Conservation (phyloP, 2,888 invertebrate genomes). For the Diaphora mendica region DNA sequence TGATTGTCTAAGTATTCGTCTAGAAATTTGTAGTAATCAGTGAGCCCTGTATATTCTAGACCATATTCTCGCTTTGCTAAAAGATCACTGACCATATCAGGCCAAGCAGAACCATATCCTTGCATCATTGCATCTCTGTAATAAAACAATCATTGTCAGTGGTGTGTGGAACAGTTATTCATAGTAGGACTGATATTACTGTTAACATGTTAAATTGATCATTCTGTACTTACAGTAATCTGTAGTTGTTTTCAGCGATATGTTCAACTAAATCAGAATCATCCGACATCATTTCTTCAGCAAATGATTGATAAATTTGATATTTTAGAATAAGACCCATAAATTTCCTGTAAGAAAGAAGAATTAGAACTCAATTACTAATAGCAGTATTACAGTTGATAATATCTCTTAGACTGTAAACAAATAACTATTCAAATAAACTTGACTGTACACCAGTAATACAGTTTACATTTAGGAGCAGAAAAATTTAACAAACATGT, state of each 20-base stretch:
- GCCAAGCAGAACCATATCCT: slow-evolving; percentile 79
- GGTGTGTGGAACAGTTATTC: not conserved
- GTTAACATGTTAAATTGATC: not conserved
- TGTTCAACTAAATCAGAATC: slow-evolving; percentile 78
- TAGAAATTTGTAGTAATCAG: slow-evolving; percentile 85
- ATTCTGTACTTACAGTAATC: slow-evolving; percentile 72
- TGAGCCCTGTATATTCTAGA: slow-evolving; percentile 80
- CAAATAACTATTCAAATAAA: too few relatives aligned
- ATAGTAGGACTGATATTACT: not conserved
- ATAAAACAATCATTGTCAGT: slow-evolving; percentile 24
- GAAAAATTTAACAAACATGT: too few relatives aligned
- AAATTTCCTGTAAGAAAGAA: slow-evolving; percentile 80
- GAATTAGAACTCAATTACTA: not conserved
- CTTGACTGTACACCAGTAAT: too few relatives aligned
- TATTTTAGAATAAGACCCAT: slow-evolving; percentile 86
- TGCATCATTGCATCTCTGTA: slow-evolving; percentile 79
- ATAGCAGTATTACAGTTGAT: not conserved
- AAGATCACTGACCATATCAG: slow-evolving; percentile 80
- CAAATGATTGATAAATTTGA: slow-evolving; percentile 84
- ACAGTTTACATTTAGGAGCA: too few relatives aligned
- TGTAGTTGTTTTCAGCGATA: slow-evolving; percentile 71
- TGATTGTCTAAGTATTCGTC: slow-evolving; percentile 85
- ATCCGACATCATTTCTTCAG: slow-evolving; percentile 78
- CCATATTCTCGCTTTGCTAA: slow-evolving; percentile 80
- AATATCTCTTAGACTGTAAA: not conserved